Evolutionary conservation across 1,140 invertebrate species (phyloP).

Genomic region (Monochamus saltuarius): DNA sequence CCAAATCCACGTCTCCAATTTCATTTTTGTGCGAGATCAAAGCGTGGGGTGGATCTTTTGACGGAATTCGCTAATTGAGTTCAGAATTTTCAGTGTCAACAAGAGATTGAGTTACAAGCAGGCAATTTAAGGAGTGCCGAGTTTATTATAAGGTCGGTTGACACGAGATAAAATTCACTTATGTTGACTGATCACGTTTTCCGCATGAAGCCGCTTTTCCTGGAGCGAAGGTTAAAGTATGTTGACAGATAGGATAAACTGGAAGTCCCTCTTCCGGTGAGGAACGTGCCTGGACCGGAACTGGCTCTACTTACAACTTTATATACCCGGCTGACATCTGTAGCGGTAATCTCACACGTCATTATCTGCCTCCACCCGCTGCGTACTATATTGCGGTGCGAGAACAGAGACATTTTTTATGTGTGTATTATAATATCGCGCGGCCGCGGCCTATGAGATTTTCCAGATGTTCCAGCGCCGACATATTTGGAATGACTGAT

Average conservation of each 20-base stretch:
- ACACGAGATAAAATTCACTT: constrained; percentile 39
- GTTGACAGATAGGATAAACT: constrained; percentile 42
- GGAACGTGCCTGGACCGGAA: constrained; percentile 37
- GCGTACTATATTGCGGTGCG: too few species aligned
- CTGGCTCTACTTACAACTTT: constrained; percentile 28
- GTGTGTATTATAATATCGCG: too few species aligned
- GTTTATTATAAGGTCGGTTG: constrained; percentile 30
- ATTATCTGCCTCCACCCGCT: too few species aligned
- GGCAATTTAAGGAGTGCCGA: constrained; percentile 29
- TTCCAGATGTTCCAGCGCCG: background rate
- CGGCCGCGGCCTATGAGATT: too few species aligned
- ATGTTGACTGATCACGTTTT: constrained; percentile 41
- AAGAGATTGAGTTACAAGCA: constrained; percentile 32
- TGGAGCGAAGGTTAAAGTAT: constrained; percentile 34
- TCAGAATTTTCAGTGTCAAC: constrained; percentile 31
- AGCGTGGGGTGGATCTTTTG: constrained; percentile 5
- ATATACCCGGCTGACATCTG: constrained; percentile 13
- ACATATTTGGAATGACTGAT: background rate
- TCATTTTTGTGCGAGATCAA: constrained; percentile 15
- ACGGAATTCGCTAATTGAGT: constrained; percentile 29
- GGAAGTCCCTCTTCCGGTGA: constrained; percentile 35
- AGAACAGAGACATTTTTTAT: too few species aligned
- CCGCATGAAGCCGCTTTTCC: constrained; percentile 30
- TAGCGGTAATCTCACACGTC: background rate
- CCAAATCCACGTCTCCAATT: background rate